Evolutionary conservation across 1,140 invertebrate species (phyloP), one percentile per base, ranked within the genome.

Genomic region (Stratiolaelaps scimitus): DNA sequence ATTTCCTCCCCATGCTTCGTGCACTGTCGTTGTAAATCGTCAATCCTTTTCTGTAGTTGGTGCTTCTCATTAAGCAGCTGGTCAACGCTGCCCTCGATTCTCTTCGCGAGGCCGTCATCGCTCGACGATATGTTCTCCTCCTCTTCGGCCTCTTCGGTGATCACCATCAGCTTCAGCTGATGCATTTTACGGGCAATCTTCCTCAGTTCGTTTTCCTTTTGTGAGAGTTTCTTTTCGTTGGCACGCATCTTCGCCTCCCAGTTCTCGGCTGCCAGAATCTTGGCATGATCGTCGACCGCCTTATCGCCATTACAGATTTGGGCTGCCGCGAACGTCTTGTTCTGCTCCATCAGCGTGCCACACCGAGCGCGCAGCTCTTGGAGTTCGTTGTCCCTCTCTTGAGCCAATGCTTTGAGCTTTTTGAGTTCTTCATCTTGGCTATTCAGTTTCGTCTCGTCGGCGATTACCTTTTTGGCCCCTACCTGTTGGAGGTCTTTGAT

Each of bases 41-140:
- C 30, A 15, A 60, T 68, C 7, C 13, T 68, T 43, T 68, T 64
- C 23, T 64, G 30, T 13, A 15, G 29, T 15, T 67, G 43, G 17
- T 48, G 44, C 23, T 66, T 68, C 28, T 69, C 67, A 15, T 68
- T 65, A 20, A 68, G 43, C 19, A 29, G 60, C 29, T 68, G 48
- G 30, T 69, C 67, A 30, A 68, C 43, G 67, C 67, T 17, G 40
- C 26, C 45, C 43, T 69, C 28, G n/a, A 46, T 65, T 67, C 68
- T 30, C 17, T 67, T 56, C n/a, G 34, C 64, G 15, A 43, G n/a
- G 10, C 43, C 64, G 1, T 43, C 64, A 29, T 26, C 53, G 20
- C 20, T 26, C 23, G 47, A 47, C 15, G n/a, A 48, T 6, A 40
- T 40, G 28, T 66, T 66, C 40, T 43, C 29, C 48, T 43, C 28